Conservation (phyloP, 2,113 vertebrate genomes). For the Clarias gariepinus region DNA sequence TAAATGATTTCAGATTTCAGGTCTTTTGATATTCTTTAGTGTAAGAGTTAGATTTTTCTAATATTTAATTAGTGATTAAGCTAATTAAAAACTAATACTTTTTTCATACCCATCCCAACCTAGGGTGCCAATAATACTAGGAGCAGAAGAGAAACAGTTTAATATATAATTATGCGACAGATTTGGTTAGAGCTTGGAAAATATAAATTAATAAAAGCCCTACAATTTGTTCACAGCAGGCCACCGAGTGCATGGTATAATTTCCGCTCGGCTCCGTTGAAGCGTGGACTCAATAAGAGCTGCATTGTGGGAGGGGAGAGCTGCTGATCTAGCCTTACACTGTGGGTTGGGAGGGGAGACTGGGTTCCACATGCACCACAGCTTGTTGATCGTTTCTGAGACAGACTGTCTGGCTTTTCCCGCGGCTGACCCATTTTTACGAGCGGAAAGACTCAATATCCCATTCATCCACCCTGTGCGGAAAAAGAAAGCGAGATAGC, state of each 20-base stretch:
- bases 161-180: background rate
- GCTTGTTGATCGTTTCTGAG: conserved; percentile 43
- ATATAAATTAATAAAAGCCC: background rate
- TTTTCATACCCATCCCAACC: background rate
- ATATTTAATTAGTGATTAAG: background rate
- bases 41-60: background rate
- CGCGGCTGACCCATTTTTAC: conserved; percentile 71
- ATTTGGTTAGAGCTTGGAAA: background rate
- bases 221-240: conserved; percentile 17
- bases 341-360: background rate
- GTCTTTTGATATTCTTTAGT: background rate
- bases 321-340: conserved; percentile 3
- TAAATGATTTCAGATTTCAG: background rate
- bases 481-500: conserved; percentile 1
- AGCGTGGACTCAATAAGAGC: conserved; percentile 15
- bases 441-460: conserved; percentile 61
- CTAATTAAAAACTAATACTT: background rate
- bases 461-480: conserved; percentile 44
- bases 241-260: background rate
- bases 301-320: background rate
- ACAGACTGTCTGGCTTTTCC: conserved; percentile 62
- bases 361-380: background rate
- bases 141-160: background rate
- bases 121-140: background rate
- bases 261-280: background rate